Conservation (phyloP, 2,113 vertebrate species). For the Mastomys natalensis region DNA sequence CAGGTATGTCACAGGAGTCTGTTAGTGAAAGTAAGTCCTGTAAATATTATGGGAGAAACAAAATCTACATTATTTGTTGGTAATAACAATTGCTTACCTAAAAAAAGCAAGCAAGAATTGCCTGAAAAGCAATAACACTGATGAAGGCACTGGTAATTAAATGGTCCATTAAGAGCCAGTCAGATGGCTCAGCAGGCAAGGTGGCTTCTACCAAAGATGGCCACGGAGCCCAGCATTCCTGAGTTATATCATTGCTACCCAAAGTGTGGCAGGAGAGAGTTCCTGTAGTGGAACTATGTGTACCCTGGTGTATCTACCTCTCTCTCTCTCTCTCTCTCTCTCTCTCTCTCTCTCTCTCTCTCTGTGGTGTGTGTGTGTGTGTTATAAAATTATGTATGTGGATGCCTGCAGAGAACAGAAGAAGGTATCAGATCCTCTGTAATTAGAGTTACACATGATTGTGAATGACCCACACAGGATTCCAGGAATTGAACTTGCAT, state of each 20-base stretch:
- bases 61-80: slow-evolving; percentile 11
- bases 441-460: background rate
- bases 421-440: background rate
- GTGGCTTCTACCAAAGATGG: background rate
- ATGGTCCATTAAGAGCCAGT: background rate
- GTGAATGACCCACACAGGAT: background rate
- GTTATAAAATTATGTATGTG: background rate
- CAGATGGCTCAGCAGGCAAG: background rate
- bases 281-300: no score
- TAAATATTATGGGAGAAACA: slow-evolving; percentile 35
- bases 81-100: background rate
- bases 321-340: background rate
- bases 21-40: background rate
- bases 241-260: no score
- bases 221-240: background rate
- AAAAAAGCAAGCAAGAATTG: background rate
- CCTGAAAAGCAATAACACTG: slow-evolving; percentile 19
- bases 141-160: slow-evolving; percentile 10
- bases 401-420: background rate
- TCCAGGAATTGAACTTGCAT: background rate
- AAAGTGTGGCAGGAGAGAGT: background rate
- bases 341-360: background rate
- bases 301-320: background rate
- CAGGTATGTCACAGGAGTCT: slow-evolving; percentile 22
- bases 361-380: background rate